A percentile compares a stretch with the other conserved stretches of the same genome.
phyloP scores from a whole-genome alignment of 2,888 invertebrate species.

The Leptothorax acervorum region DNA sequence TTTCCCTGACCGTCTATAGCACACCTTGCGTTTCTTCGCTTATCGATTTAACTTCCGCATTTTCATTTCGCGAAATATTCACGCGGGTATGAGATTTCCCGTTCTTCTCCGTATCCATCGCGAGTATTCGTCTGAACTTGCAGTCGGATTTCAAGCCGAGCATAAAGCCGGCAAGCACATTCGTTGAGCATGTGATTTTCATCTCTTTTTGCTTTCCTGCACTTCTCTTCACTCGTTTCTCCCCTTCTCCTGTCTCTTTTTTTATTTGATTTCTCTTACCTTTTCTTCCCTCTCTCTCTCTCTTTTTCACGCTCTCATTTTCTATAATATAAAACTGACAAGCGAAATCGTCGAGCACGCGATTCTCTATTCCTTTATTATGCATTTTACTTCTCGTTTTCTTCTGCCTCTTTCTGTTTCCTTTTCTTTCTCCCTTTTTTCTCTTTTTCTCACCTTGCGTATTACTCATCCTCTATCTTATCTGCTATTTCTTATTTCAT shows the following conservation, averaged over 20 bases:
- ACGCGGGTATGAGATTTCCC: slow-evolving; percentile 41
- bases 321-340: slow-evolving; percentile 43
- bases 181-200: slow-evolving; percentile 52
- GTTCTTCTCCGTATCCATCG: slow-evolving; percentile 28
- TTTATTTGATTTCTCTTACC: background rate
- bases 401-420: background rate
- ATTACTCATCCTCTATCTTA: slow-evolving; percentile 18
- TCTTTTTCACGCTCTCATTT: background rate
- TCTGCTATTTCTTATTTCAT: slow-evolving; percentile 22
- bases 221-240: background rate
- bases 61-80: slow-evolving; percentile 58
- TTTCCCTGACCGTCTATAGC: background rate
- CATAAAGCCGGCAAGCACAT: slow-evolving; percentile 19
- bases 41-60: slow-evolving; percentile 63
- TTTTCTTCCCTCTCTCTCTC: background rate
- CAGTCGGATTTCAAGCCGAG: slow-evolving; percentile 43
- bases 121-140: slow-evolving; percentile 42
- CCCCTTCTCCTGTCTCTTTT: background rate
- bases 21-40: slow-evolving; percentile 3
- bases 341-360: background rate
- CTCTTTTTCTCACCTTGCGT: background rate
- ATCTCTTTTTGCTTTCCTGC: background rate
- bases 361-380: slow-evolving; percentile 2
- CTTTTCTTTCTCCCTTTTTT: background rate
- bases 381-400: slow-evolving; percentile 7